Conservation (phyloP, 2,888 invertebrate species). For the Hemicrepidius hirtus region DNA sequence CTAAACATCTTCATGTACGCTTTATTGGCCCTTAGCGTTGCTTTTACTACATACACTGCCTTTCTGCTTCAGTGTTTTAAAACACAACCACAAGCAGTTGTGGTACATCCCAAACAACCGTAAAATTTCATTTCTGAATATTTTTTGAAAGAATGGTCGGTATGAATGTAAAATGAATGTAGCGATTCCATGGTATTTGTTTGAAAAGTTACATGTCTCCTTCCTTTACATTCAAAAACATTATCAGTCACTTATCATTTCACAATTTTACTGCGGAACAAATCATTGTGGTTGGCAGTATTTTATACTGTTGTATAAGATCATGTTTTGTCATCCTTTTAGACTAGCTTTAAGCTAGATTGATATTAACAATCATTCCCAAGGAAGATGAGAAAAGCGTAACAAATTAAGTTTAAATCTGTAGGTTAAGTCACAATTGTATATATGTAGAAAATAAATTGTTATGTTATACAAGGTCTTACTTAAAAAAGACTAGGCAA, state of each 20-base stretch:
- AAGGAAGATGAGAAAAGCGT: slow-evolving; percentile 50
- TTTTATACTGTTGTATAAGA: slow-evolving; percentile 9
- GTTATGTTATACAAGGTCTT: slow-evolving; percentile 46
- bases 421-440: slow-evolving; percentile 42
- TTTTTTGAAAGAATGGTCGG: slow-evolving; percentile 23
- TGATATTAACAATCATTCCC: slow-evolving; percentile 58
- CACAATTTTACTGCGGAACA: not conserved
- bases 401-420: slow-evolving; percentile 41
- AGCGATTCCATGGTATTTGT: slow-evolving; percentile 1
- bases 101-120: slow-evolving; percentile 81
- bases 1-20: slow-evolving; percentile 96
- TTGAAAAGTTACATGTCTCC: slow-evolving; percentile 23
- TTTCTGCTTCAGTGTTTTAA: slow-evolving; percentile 94
- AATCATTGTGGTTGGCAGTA: slow-evolving; percentile 9
- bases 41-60: slow-evolving; percentile 92
- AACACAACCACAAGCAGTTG: slow-evolving; percentile 78
- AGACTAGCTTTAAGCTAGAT: slow-evolving; percentile 31
- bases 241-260: not conserved
- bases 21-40: slow-evolving; percentile 87
- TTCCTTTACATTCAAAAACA: slow-evolving; percentile 32
- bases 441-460: slow-evolving; percentile 51
- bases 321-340: slow-evolving; percentile 19
- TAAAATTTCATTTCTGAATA: slow-evolving; percentile 64
- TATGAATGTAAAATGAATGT: slow-evolving; percentile 20
- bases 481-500: not conserved